Conservation (phyloP, 53 echinoderm and acorn worm genomes). For the Antedon mediterranea region DNA sequence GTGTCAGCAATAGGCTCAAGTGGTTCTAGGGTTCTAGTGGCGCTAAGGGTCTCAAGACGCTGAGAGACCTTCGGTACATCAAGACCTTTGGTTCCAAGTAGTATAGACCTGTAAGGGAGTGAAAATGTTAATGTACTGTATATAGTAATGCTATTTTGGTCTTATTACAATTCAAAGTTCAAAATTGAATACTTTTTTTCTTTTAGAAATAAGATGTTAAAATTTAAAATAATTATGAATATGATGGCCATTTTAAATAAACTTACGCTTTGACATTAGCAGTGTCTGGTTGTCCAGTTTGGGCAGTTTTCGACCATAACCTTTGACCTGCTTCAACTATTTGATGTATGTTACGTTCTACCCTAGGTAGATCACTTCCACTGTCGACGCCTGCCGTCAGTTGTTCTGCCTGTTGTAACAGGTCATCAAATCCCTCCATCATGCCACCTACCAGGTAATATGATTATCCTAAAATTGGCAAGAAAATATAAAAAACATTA, state of each 20-base stretch:
- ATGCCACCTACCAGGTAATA: too few relatives aligned
- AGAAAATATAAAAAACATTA: too few relatives aligned
- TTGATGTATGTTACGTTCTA: conserved; percentile 84
- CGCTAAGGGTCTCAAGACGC: conserved; percentile 77
- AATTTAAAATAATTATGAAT: too few relatives aligned
- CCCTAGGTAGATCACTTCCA: conserved; percentile 72
- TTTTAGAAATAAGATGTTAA: too few relatives aligned
- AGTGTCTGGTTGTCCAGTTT: conserved; percentile 66
- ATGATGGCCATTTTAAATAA: background rate
- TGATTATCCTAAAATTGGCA: too few relatives aligned
- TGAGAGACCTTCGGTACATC: conserved; percentile 92
- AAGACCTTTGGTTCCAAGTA: conserved; percentile 81
- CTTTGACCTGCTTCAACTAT: conserved; percentile 96
- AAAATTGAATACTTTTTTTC: too few relatives aligned
- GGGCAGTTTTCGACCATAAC: conserved; percentile 93
- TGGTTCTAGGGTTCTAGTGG: conserved; percentile 86
- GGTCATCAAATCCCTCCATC: conserved; percentile 71
- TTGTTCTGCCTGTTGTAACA: conserved; percentile 94
- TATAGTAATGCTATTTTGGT: too few relatives aligned
- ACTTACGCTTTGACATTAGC: conserved; percentile 97
- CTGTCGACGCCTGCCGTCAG: conserved; percentile 95
- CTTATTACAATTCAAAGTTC: too few relatives aligned
- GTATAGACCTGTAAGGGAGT: conserved; percentile 38
- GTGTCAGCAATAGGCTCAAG: conserved; percentile 92
- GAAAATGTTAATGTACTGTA: too few relatives aligned